phyloP scores from a whole-genome alignment of 2,888 invertebrate species.

The Acronicta aceris region DNA sequence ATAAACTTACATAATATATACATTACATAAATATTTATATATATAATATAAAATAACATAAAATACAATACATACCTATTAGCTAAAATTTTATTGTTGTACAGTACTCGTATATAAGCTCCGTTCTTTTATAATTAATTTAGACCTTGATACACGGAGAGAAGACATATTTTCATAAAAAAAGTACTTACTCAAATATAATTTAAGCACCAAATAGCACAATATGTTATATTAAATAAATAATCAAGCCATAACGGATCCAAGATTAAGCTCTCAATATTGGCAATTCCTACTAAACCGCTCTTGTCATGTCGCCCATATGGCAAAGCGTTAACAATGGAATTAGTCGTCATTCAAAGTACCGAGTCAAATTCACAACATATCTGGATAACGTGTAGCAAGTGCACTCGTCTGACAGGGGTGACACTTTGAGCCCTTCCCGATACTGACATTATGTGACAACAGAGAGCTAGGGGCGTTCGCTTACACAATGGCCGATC shows the following conservation, averaged over 20 bases:
- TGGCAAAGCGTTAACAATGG: slow-evolving; percentile 84
- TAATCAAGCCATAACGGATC: slow-evolving; percentile 44
- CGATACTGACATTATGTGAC: slow-evolving; percentile 87
- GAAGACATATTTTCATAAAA: too few relatives aligned
- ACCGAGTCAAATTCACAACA: slow-evolving; percentile 80
- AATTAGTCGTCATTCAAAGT: slow-evolving; percentile 88
- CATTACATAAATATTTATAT: too few relatives aligned
- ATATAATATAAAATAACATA: too few relatives aligned
- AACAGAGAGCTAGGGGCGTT: slow-evolving; percentile 76
- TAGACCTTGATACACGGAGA: too few relatives aligned
- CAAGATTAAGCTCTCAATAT: slow-evolving; percentile 61
- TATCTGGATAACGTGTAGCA: slow-evolving; percentile 85
- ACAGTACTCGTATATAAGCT: too few relatives aligned
- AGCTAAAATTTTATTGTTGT: too few relatives aligned
- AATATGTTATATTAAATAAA: slow-evolving; percentile 28
- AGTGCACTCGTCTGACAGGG: slow-evolving; percentile 84
- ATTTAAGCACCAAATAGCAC: not conserved
- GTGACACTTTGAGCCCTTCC: slow-evolving; percentile 86
- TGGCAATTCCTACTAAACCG: slow-evolving; percentile 71
- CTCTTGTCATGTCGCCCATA: slow-evolving; percentile 83
- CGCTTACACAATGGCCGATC: slow-evolving; percentile 79
- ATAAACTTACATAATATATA: too few relatives aligned
- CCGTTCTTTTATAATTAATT: too few relatives aligned
- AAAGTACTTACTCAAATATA: too few relatives aligned
- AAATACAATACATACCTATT: too few relatives aligned